Conservation (phyloP, 2,797 vertebrate genomes). For the Poecilia gillii region DNA sequence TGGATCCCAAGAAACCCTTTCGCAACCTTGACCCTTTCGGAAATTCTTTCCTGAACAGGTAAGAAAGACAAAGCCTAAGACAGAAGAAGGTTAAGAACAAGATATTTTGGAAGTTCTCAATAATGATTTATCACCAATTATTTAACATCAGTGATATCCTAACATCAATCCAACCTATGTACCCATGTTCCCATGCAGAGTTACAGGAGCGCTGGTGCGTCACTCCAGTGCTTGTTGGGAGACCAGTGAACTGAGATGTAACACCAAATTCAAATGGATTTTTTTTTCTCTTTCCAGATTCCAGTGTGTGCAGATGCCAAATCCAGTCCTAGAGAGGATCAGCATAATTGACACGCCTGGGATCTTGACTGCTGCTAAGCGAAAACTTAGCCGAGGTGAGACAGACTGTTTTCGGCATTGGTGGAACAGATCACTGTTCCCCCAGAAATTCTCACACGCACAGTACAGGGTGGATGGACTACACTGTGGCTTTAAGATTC, state of each 20-base stretch:
- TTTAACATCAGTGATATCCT: neutral
- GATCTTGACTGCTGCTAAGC: conserved; percentile 86
- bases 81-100: neutral
- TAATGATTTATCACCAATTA: too few relatives aligned
- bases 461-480: conserved; percentile 9
- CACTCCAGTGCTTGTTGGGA: neutral
- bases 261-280: neutral
- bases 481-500: conserved; percentile 5
- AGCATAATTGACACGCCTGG: conserved; percentile 90
- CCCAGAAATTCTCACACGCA: neutral
- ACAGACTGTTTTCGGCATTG: neutral
- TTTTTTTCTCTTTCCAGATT: conserved; percentile 75
- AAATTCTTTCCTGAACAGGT: conserved; percentile 92
- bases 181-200: neutral
- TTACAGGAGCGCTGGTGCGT: neutral
- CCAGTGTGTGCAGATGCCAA: conserved; percentile 87
- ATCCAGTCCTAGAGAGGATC: conserved; percentile 88
- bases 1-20: conserved; percentile 90
- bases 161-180: neutral
- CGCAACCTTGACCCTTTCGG: conserved; percentile 90
- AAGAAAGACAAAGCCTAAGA: neutral
- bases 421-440: neutral
- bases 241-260: neutral
- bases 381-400: conserved; percentile 86
- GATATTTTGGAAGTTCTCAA: neutral